Conservation (phyloP, 1,140 invertebrate species). For the Hylaeus volcanicus region DNA sequence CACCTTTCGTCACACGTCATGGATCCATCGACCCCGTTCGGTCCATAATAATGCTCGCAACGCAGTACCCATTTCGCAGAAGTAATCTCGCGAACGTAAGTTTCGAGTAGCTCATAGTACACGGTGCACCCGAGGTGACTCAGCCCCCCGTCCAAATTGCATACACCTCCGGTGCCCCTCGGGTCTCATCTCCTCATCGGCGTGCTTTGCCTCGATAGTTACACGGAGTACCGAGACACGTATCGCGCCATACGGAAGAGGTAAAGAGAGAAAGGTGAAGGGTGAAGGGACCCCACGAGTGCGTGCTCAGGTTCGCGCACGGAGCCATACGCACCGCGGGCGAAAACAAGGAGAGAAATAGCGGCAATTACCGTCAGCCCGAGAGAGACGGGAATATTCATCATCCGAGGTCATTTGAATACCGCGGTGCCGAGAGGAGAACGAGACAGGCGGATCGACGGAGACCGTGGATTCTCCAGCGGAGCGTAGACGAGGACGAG, state of each 20-base stretch:
- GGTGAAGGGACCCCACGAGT: background rate
- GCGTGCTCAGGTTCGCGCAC: slow-evolving; percentile 51
- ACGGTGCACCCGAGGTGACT: too few species aligned
- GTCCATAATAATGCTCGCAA: too few species aligned
- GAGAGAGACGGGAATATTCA: slow-evolving; percentile 64
- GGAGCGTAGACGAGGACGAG: slow-evolving; percentile 23
- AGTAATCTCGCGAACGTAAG: too few species aligned
- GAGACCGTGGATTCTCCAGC: slow-evolving; percentile 24
- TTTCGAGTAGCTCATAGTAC: too few species aligned
- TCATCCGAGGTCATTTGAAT: slow-evolving; percentile 76
- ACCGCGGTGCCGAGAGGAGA: slow-evolving; percentile 62
- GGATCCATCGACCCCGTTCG: too few species aligned
- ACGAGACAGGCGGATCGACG: slow-evolving; percentile 59
- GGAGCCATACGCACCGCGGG: slow-evolving; percentile 63
- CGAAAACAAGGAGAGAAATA: slow-evolving; percentile 69
- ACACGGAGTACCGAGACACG: slow-evolving; percentile 22
- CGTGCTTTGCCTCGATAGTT: too few species aligned
- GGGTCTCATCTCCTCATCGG: too few species aligned
- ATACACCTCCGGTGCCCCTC: slow-evolving; percentile 24
- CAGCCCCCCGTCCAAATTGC: too few species aligned
- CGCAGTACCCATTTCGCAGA: too few species aligned
- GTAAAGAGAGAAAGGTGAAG: background rate
- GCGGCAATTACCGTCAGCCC: slow-evolving; percentile 69
- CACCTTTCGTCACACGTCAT: too few species aligned
- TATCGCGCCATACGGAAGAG: slow-evolving; percentile 24